Conservation (phyloP, 2,888 invertebrate genomes). For the Temnothorax unifasciatus region DNA sequence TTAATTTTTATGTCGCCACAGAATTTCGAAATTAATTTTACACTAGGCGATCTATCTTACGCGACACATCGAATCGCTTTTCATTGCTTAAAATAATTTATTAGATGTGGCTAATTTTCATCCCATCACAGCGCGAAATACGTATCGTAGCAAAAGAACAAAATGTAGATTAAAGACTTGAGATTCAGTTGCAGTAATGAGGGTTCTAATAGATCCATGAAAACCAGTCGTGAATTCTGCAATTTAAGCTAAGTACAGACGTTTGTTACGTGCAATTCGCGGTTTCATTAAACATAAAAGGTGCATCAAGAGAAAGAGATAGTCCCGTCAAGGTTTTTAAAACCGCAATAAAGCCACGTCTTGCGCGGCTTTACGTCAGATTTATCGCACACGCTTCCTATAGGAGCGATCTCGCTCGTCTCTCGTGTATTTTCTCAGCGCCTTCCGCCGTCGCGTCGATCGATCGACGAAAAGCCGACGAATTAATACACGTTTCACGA, state of each 20-base stretch:
- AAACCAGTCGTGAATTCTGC: not conserved
- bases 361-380: constrained; percentile 32
- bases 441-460: constrained; percentile 34
- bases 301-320: constrained; percentile 39
- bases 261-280: constrained; percentile 9
- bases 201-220: not conserved
- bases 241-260: constrained; percentile 14
- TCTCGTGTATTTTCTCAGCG: constrained; percentile 10
- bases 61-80: not conserved
- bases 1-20: not conserved
- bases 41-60: not conserved
- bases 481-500: constrained; percentile 51
- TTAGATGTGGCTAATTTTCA: not conserved
- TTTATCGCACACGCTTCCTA: constrained; percentile 48
- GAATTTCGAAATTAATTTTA: constrained; percentile 9
- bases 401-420: constrained; percentile 11
- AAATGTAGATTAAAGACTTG: not conserved
- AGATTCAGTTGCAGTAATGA: not conserved
- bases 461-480: constrained; percentile 36
- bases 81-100: not conserved
- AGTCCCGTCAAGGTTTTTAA: constrained; percentile 31
- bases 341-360: constrained; percentile 41
- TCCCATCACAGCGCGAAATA: not conserved
- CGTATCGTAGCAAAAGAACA: not conserved
- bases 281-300: constrained; percentile 36